Evolutionary conservation across 2,797 vertebrate species (phyloP).

Genomic region (Etheostoma perlongum): DNA sequence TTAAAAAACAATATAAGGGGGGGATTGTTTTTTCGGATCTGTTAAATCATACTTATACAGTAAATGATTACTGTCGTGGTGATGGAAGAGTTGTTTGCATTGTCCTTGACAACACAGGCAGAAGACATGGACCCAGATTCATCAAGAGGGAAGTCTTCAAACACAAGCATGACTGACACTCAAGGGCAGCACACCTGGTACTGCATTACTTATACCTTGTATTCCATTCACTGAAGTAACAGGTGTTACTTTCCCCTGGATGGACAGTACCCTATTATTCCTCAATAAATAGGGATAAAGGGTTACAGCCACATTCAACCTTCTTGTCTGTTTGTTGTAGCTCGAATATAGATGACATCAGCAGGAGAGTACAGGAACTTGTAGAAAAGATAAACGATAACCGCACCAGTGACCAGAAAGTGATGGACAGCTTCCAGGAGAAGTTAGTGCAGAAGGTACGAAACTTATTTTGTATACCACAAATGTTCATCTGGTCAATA

Average conservation of each 20-base stretch:
- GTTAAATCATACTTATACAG: neutral
- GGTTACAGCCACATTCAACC: neutral
- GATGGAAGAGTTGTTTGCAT: neutral
- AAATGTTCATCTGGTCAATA: neutral
- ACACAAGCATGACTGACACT: conserved; percentile 11
- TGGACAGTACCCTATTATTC: neutral
- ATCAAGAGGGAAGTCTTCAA: conserved; percentile 18
- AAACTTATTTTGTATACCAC: neutral
- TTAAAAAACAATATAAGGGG: neutral
- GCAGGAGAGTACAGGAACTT: conserved; percentile 55
- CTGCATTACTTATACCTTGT: neutral
- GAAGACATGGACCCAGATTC: conserved; percentile 24
- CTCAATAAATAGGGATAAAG: neutral
- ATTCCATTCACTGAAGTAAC: neutral
- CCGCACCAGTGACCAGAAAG: conserved; percentile 66
- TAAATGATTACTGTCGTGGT: neutral
- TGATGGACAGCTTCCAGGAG: conserved; percentile 69
- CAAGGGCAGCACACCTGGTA: conserved; percentile 60
- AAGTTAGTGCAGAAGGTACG: conserved; percentile 68
- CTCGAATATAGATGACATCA: conserved; percentile 59
- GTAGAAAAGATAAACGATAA: conserved; percentile 69
- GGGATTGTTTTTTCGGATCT: neutral
- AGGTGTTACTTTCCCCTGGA: neutral
- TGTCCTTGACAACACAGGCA: conserved; percentile 29
- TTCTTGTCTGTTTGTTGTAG: conserved; percentile 14